Evolutionary conservation across 1,140 invertebrate genomes (phyloP), one percentile per base, ranked within the genome.

Genomic region (Pseudomyrmex sp.): DNA sequence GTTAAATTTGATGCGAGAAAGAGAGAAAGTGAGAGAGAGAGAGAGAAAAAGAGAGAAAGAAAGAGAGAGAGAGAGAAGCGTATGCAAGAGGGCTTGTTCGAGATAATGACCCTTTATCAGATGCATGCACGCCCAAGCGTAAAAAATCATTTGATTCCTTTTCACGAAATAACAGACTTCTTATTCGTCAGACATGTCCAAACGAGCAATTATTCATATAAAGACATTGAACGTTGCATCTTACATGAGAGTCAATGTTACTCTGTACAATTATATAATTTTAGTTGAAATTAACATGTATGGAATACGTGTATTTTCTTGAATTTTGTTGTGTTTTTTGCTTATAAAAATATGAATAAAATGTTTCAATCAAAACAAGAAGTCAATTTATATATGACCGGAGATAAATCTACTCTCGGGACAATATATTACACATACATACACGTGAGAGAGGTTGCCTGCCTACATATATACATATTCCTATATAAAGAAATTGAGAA

Each of bases 271-370:
- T 93, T 92, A 93, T 90, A 23, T 23, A 91, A 35, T 89, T 91
- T 92, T 93, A 94, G 92, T 91, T 93, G 87, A 91, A 91, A 88
- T 90, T 92, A 91, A 92, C 83, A 88, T 90, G 89, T 93, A 94
- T 93, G 91, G 88, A 91, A 91, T 93, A 92, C 93, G 89, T 93
- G 92, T 93, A 94, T 89, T 94, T 35, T 35, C 35, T 35, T 93
- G 88, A 93, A 94, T 89, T 93, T 92, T 92, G 92, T 93, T 93
- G 93, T 94, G 93, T 94, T 93, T 93, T 94, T 93, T 52, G 94
- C 93, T 94, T 94, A 94, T 80, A 93, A 93, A 92, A 93, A 93
- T 92, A 93, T 91, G 85, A 94, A 94, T 94, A 94, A 94, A 94
- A 92, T 66, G 87, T 92, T 92, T 92, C 87, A 88, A 94, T 89